Percentiles rank a stretch among this genome's conserved stretches.
Conservation (phyloP, 1,140 invertebrate genomes). For the Ridgeia piscesae region DNA sequence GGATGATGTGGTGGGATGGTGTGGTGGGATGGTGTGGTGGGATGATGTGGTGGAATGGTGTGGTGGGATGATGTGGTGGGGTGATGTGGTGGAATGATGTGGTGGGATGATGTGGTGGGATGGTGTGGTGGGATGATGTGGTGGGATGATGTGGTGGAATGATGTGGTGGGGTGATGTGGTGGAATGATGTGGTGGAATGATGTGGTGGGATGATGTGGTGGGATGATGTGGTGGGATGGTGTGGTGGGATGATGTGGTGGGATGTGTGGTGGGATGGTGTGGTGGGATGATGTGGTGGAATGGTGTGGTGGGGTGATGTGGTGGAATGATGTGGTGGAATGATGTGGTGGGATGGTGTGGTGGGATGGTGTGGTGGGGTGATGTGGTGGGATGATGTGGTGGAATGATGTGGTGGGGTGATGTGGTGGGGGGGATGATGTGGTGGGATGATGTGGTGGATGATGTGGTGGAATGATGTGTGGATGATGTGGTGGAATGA, state of each 20-base stretch:
- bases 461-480: not conserved
- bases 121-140: constrained; percentile 39
- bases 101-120: constrained; percentile 57
- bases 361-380: constrained; percentile 57
- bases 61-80: constrained; percentile 57
- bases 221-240: constrained; percentile 33
- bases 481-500: not conserved
- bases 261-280: constrained; percentile 58
- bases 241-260: constrained; percentile 58
- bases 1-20: constrained; percentile 58
- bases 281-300: not conserved
- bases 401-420: not conserved
- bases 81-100: not conserved
- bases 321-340: not conserved
- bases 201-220: constrained; percentile 55
- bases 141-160: constrained; percentile 51
- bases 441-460: constrained; percentile 32
- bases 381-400: not conserved
- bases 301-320: not conserved
- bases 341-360: constrained; percentile 59
- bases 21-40: constrained; percentile 57
- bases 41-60: constrained; percentile 19
- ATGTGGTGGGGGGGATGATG: constrained; percentile 39
- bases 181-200: not conserved
- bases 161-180: constrained; percentile 58